These are phyloP conservation scores for Microtus montanus DNA, from an alignment of 2,113 vertebrate genomes.

Conservation along the genomic window DNA sequence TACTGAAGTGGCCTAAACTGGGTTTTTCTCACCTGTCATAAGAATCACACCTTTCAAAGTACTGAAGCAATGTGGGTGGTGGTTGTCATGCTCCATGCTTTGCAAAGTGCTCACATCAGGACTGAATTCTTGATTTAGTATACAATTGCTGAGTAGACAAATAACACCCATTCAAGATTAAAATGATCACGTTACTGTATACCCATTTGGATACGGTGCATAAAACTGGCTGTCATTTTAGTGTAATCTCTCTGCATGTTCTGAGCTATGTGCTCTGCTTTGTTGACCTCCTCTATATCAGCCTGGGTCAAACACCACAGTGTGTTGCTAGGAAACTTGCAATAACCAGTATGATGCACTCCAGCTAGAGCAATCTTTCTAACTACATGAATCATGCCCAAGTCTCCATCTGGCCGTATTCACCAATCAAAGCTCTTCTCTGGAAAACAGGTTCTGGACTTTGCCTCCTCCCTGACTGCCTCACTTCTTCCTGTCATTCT, in stretches of 20 bases:
- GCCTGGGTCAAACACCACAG: neutral
- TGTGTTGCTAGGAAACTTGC: neutral
- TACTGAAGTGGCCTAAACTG: neutral
- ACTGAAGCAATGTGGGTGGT: neutral
- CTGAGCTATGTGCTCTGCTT: neutral
- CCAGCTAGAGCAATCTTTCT: neutral
- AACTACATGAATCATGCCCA: neutral
- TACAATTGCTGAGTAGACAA: constrained; percentile 12
- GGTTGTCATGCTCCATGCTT: neutral
- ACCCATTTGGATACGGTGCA: neutral
- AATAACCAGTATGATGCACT: neutral
- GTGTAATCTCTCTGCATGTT: neutral
- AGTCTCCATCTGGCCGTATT: neutral
- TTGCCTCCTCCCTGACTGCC: neutral
- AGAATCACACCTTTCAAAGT: neutral
- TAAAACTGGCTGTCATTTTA: neutral
- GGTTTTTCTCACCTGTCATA: constrained; percentile 18
- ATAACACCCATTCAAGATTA: neutral
- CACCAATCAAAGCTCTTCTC: neutral
- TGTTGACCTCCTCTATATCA: neutral
- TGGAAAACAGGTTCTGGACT: neutral
- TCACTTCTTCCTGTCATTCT: neutral
- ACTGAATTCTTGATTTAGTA: neutral
- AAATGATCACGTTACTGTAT: neutral
- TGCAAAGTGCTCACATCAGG: neutral